phyloP scores from a whole-genome alignment of 1,140 invertebrate genomes.

The Coenobita brevimanus region DNA sequence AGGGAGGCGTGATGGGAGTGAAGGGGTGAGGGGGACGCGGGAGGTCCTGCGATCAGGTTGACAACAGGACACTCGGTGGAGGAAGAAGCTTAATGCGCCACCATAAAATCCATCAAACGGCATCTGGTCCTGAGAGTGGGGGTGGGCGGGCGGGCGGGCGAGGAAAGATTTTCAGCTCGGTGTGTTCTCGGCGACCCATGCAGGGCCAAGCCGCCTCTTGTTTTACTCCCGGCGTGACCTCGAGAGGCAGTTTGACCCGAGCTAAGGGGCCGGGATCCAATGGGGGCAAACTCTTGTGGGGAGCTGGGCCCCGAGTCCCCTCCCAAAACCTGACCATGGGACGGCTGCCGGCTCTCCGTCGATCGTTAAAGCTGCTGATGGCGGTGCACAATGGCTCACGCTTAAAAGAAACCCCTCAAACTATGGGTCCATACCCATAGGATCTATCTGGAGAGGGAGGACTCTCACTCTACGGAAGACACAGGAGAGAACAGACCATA shows the following conservation, averaged over 20 bases:
- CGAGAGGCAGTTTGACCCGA: conserved; percentile 65
- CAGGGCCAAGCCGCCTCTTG: conserved; percentile 36
- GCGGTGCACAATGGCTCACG: conserved; percentile 65
- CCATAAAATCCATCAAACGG: conserved; percentile 63
- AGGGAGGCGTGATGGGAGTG: not conserved
- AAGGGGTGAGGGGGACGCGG: not conserved
- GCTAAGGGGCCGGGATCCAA: conserved; percentile 61
- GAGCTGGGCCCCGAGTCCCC: conserved; percentile 47
- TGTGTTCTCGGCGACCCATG: conserved; percentile 22
- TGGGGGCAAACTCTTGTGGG: conserved; percentile 56
- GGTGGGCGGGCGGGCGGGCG: conserved; percentile 20
- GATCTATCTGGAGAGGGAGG: conserved; percentile 23
- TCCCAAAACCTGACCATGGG: conserved; percentile 64
- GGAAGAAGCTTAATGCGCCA: conserved; percentile 45
- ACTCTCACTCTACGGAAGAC: conserved; percentile 35
- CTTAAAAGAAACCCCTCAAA: conserved; percentile 63
- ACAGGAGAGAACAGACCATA: conserved; percentile 48
- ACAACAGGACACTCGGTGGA: conserved; percentile 39
- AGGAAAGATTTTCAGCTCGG: conserved; percentile 41
- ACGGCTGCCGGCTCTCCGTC: conserved; percentile 62
- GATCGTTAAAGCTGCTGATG: conserved; percentile 67
- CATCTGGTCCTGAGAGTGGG: conserved; percentile 49
- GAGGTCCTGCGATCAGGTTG: conserved; percentile 47
- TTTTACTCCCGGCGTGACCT: conserved; percentile 58
- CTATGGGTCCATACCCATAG: conserved; percentile 5